Percentiles rank a stretch among this genome's conserved stretches.
phyloP scores from a whole-genome alignment of 2,888 invertebrate genomes.

The Phrixothrix hirtus region DNA sequence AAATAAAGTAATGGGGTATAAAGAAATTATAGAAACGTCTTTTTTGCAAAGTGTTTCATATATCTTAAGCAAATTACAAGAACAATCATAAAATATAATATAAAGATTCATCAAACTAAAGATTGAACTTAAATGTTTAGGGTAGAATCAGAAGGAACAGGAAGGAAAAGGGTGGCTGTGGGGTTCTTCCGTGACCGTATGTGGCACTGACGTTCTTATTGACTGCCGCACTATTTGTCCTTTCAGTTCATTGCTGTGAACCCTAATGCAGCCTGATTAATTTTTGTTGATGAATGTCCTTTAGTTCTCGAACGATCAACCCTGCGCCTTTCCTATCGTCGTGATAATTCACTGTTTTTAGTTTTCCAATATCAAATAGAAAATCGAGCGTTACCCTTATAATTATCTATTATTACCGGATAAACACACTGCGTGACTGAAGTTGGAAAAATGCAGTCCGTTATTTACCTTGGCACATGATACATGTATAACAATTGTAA shows the following conservation, averaged over 20 bases:
- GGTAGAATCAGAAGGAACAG: constrained; percentile 25
- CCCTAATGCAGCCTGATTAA: constrained; percentile 43
- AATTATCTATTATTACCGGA: constrained; percentile 49
- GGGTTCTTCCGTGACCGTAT: constrained; percentile 43
- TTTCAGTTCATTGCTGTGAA: constrained; percentile 42
- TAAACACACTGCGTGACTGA: constrained; percentile 51
- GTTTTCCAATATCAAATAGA: constrained; percentile 32
- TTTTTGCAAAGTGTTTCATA: too few relatives aligned
- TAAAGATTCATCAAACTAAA: constrained; percentile 16
- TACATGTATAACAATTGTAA: constrained; percentile 51
- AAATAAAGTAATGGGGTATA: too few relatives aligned
- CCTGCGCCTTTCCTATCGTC: background rate
- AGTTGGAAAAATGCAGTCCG: constrained; percentile 46
- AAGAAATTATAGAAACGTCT: too few relatives aligned
- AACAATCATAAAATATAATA: too few relatives aligned
- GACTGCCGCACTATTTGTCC: constrained; percentile 51
- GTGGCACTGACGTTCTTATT: constrained; percentile 47
- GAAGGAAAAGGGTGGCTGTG: constrained; percentile 28
- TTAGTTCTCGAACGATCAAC: background rate
- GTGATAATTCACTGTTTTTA: constrained; percentile 1
- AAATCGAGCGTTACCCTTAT: constrained; percentile 44
- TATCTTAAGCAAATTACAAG: too few relatives aligned
- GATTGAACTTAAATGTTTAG: constrained; percentile 15
- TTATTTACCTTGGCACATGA: constrained; percentile 47
- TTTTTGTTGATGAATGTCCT: constrained; percentile 32